These are phyloP conservation scores for Tokudaia tokunoshimensis DNA, from an alignment of 2,797 vertebrate species.

Conservation along the genomic window DNA sequence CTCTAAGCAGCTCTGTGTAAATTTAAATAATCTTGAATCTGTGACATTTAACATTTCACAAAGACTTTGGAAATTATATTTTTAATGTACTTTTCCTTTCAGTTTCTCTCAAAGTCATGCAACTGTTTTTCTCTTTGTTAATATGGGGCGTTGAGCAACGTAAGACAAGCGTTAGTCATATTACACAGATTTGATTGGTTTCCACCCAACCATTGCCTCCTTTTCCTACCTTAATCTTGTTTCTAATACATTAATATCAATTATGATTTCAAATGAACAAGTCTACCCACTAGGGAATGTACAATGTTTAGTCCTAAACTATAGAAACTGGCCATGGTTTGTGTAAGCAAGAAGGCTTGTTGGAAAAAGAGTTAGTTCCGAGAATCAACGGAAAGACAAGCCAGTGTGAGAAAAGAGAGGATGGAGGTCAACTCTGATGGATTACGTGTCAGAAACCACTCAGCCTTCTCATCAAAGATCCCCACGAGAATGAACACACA, in stretches of 20 bases:
- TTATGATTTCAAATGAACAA: conserved; percentile 43
- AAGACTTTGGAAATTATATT: conserved; percentile 76
- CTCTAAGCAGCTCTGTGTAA: conserved; percentile 86
- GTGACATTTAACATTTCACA: conserved; percentile 86
- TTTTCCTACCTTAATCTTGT: not conserved
- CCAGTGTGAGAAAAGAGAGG: not conserved
- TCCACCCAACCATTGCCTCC: not conserved
- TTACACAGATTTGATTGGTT: not conserved
- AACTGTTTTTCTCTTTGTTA: conserved; percentile 41
- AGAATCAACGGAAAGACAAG: conserved; percentile 36
- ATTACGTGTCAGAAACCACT: not conserved
- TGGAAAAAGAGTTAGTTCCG: conserved; percentile 5
- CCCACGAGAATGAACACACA: not conserved
- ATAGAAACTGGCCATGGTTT: not conserved
- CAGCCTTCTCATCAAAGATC: not conserved
- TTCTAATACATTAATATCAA: conserved; percentile 12
- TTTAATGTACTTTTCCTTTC: conserved; percentile 65
- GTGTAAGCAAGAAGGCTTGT: not conserved
- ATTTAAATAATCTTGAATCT: conserved; percentile 88
- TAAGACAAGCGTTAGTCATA: not conserved
- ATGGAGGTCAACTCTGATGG: not conserved
- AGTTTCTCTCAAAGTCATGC: conserved; percentile 69
- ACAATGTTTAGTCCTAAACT: not conserved
- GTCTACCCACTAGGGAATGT: not conserved
- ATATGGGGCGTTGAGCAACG: not conserved